Conservation (phyloP, 2,113 vertebrate genomes). For the Scytalopus superciliaris region DNA sequence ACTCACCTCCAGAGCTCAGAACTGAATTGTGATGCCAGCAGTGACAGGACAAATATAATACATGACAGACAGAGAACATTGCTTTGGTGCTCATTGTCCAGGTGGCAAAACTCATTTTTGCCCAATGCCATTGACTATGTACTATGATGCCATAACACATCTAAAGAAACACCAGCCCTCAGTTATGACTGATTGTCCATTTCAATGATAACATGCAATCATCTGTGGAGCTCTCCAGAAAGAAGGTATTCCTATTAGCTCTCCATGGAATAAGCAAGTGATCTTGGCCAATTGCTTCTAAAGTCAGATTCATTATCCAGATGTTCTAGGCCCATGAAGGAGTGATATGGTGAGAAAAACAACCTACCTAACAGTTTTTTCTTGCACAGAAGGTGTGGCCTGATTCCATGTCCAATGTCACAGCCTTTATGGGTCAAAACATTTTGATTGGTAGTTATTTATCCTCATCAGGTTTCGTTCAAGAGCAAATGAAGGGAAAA, state of each 20-base stretch:
- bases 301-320: background rate
- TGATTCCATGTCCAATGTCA: background rate
- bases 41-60: background rate
- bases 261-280: background rate
- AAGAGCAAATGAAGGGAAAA: background rate
- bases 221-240: background rate
- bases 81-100: rapidly evolving
- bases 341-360: background rate
- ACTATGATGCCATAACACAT: background rate
- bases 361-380: background rate
- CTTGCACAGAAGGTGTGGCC: background rate
- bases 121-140: background rate
- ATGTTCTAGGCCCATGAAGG: background rate
- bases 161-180: background rate
- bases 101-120: background rate
- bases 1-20: background rate
- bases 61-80: background rate
- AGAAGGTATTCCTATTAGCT: background rate
- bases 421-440: background rate
- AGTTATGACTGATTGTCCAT: background rate
- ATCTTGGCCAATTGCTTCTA: background rate
- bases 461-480: background rate
- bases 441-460: background rate
- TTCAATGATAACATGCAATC: background rate
- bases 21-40: background rate